Evolutionary conservation across 2,113 vertebrate genomes (phyloP).

Genomic region (Phocoena sinus): DNA sequence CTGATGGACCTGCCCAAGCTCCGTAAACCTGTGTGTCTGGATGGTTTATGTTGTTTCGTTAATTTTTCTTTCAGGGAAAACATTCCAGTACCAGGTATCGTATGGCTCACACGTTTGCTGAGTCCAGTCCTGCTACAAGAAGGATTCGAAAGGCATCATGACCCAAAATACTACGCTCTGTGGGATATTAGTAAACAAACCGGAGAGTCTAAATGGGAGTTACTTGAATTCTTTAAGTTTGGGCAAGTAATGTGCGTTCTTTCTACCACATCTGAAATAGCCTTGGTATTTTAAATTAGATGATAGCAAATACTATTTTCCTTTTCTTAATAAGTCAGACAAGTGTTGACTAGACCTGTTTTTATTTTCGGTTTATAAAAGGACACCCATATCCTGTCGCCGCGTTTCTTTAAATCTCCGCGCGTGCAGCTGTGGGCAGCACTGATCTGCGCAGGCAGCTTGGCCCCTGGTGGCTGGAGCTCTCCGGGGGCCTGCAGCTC

Average conservation of each 20-base stretch:
- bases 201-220: background rate
- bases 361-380: background rate
- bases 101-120: background rate
- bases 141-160: background rate
- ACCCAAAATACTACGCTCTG: accelerated
- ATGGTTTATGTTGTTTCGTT: accelerated
- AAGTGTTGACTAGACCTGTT: accelerated
- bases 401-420: accelerated
- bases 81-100: accelerated
- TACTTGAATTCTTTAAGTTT: background rate
- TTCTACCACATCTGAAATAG: background rate
- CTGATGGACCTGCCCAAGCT: accelerated
- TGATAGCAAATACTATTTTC: background rate
- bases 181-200: background rate
- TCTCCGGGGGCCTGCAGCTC: accelerated
- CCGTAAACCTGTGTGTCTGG: accelerated
- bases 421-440: accelerated
- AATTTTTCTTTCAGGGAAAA: too few species aligned
- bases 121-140: background rate
- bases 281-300: background rate
- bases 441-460: background rate
- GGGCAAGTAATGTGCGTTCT: too few species aligned
- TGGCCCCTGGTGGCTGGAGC: background rate
- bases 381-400: accelerated
- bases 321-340: background rate